Evolutionary conservation across 2,113 vertebrate genomes (phyloP).

Genomic region (Athene cunicularia): DNA sequence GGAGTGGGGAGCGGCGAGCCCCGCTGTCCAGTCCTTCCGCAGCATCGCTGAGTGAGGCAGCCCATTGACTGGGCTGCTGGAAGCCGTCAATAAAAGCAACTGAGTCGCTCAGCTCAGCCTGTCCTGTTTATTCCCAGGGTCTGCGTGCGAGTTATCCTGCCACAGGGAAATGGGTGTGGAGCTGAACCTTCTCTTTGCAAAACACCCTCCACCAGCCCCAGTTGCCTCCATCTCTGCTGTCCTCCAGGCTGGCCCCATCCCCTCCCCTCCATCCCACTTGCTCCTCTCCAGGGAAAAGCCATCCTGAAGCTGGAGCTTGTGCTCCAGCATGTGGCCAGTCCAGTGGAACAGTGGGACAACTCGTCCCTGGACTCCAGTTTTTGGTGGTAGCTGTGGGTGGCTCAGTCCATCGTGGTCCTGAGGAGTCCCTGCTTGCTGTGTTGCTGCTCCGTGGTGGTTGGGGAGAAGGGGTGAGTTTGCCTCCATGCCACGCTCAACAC

Average conservation of each 20-base stretch:
- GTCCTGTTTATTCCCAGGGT: background rate
- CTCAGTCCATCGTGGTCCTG: rapidly evolving
- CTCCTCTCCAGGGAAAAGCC: background rate
- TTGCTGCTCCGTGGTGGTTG: background rate
- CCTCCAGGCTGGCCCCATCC: background rate
- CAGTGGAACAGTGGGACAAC: background rate
- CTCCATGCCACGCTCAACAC: rapidly evolving
- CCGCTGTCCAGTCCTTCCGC: conserved; percentile 87
- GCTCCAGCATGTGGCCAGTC: background rate
- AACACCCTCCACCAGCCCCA: rapidly evolving
- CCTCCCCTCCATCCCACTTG: background rate
- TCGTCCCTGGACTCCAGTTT: rapidly evolving
- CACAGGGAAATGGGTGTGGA: too few relatives aligned
- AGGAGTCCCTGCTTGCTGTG: background rate
- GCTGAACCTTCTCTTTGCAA: background rate
- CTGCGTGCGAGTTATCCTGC: rapidly evolving
- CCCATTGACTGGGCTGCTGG: rapidly evolving
- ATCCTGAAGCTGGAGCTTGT: background rate
- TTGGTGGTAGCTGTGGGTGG: background rate
- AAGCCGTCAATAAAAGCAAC: conserved; percentile 67
- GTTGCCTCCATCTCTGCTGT: rapidly evolving
- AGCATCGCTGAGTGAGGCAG: conserved; percentile 76
- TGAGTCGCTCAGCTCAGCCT: conserved; percentile 27
- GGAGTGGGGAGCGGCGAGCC: conserved; percentile 87
- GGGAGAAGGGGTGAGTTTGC: background rate